Conservation (phyloP, 2,113 vertebrate genomes). For the Ciconia stormi region DNA sequence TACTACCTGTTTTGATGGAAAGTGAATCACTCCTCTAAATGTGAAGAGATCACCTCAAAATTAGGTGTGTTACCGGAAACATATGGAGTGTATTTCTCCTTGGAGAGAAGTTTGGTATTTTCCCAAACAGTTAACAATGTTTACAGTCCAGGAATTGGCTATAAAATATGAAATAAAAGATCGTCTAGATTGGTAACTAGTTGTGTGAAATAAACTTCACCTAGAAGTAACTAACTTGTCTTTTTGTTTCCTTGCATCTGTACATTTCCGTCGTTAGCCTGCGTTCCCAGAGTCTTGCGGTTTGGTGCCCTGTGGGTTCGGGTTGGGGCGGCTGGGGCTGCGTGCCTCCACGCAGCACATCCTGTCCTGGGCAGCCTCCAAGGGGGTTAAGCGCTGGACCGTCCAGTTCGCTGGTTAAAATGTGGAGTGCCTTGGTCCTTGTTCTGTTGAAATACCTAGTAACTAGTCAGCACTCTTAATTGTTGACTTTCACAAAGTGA, state of each 20-base stretch:
- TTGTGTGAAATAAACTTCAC: background rate
- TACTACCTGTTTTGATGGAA: background rate
- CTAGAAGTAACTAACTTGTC: too few species aligned
- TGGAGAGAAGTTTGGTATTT: background rate
- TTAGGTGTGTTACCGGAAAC: background rate
- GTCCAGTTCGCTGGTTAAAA: accelerated
- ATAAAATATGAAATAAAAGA: background rate
- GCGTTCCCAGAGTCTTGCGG: accelerated
- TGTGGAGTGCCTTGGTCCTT: background rate
- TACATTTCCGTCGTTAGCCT: accelerated
- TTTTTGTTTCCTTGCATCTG: background rate
- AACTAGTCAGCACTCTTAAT: background rate
- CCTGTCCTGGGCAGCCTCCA: accelerated
- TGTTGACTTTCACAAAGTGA: background rate
- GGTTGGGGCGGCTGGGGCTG: background rate
- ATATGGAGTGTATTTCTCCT: background rate
- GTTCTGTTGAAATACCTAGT: background rate
- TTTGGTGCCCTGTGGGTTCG: too few species aligned
- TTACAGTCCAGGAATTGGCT: background rate
- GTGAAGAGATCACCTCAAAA: background rate
- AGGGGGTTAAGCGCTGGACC: accelerated
- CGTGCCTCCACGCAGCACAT: accelerated
- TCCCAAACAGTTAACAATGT: background rate
- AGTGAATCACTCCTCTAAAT: background rate
- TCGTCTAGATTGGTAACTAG: background rate